Conservation (phyloP, 2,113 vertebrate genomes). For the Phoxinus phoxinus region DNA sequence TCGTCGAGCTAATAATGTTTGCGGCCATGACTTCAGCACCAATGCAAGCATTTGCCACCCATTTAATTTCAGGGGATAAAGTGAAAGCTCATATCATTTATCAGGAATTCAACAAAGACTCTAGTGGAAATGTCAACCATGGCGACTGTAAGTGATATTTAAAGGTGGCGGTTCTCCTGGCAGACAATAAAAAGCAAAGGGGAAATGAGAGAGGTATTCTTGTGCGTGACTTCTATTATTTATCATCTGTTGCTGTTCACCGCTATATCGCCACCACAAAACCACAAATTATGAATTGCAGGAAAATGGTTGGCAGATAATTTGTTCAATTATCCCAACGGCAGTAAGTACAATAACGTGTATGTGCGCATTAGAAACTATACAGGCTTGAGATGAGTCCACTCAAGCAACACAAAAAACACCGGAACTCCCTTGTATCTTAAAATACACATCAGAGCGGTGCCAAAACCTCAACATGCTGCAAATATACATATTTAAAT, state of each 20-base stretch:
- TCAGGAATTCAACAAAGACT: constrained; percentile 26
- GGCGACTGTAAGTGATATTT: constrained; percentile 41
- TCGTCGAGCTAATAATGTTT: constrained; percentile 63
- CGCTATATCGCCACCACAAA: constrained; percentile 16
- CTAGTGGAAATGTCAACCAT: constrained; percentile 25
- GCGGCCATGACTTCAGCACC: constrained; percentile 57
- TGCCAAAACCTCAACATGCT: neutral
- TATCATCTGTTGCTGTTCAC: constrained; percentile 10
- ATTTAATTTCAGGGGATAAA: constrained; percentile 64
- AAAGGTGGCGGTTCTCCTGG: constrained; percentile 11
- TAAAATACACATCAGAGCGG: neutral
- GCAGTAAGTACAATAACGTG: constrained; percentile 1
- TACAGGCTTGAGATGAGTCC: constrained; percentile 7
- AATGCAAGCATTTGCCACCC: constrained; percentile 41
- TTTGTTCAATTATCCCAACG: constrained; percentile 53
- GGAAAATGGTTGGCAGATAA: constrained; percentile 46
- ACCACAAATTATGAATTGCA: constrained; percentile 49
- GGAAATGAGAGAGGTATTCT: constrained; percentile 3
- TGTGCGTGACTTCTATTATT: constrained; percentile 32
- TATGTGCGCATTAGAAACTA: constrained; percentile 36
- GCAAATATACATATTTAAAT: neutral
- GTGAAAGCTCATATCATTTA: constrained; percentile 48
- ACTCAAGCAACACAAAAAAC: constrained; percentile 24
- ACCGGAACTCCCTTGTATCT: neutral
- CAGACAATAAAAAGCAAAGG: constrained; percentile 3